These are phyloP conservation scores for human (Homo sapiens) DNA, from an alignment of 2,113 vertebrate genomes.

Conservation along the genomic window DNA sequence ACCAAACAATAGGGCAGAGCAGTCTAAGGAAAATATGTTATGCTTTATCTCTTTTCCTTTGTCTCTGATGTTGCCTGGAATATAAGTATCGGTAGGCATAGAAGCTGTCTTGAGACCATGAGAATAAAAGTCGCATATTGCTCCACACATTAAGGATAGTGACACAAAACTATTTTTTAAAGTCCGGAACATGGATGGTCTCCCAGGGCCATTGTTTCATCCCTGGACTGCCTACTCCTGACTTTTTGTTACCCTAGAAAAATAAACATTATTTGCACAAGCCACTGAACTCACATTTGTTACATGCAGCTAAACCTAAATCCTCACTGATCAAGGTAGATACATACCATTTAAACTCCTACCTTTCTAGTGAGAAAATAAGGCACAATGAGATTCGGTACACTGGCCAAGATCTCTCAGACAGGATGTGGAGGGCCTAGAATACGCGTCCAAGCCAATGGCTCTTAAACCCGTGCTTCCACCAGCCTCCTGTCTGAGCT, in stretches of 20 bases:
- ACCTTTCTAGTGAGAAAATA: background rate
- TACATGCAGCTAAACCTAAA: background rate
- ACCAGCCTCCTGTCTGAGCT: background rate
- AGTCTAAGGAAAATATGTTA: background rate
- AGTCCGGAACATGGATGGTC: background rate
- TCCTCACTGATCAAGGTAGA: background rate
- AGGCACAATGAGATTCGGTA: background rate
- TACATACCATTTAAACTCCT: background rate
- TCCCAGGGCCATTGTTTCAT: background rate
- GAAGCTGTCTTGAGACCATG: background rate
- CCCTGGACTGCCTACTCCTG: background rate
- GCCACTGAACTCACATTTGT: background rate
- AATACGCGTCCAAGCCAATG: background rate
- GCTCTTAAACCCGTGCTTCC: background rate
- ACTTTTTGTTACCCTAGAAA: background rate
- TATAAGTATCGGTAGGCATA: background rate
- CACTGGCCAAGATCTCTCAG: background rate
- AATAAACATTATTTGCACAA: background rate
- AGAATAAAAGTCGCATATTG: background rate
- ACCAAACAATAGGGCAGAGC: background rate
- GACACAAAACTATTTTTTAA: background rate
- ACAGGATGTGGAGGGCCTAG: background rate
- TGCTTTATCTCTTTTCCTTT: background rate
- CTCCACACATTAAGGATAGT: background rate
- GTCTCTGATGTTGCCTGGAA: background rate